Evolutionary conservation across 2,113 vertebrate genomes (phyloP).

Genomic region (Ornithorhynchus anatinus): DNA sequence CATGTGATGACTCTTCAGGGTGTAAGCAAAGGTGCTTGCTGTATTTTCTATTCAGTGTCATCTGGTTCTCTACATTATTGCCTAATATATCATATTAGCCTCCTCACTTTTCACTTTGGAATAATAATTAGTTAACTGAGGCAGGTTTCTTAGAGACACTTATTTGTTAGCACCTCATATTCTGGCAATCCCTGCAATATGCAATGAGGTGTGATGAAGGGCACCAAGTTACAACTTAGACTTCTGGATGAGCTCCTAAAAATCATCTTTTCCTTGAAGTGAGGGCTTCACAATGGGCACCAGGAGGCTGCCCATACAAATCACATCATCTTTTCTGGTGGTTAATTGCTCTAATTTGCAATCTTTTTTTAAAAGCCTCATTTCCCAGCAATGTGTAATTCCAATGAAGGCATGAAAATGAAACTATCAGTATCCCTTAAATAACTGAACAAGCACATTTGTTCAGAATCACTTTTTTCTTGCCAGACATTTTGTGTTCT

Average conservation of each 20-base stretch:
- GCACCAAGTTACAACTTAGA: accelerated
- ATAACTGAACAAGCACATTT: too few relatives aligned
- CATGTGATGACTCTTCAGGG: not conserved
- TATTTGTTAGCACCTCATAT: not conserved
- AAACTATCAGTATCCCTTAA: not conserved
- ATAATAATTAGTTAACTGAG: slow-evolving; percentile 23
- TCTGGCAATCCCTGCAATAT: not conserved
- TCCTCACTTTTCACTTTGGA: slow-evolving; percentile 9
- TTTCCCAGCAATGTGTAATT: not conserved
- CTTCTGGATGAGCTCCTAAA: not conserved
- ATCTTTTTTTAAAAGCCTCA: not conserved
- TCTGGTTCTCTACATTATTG: slow-evolving; percentile 34
- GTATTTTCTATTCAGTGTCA: slow-evolving; percentile 22
- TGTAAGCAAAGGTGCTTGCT: slow-evolving; percentile 16
- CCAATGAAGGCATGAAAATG: not conserved
- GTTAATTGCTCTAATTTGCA: not conserved
- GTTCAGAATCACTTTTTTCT: not conserved
- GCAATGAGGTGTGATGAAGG: not conserved
- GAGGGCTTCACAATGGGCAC: not conserved
- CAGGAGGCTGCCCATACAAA: not conserved
- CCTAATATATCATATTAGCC: slow-evolving; percentile 1
- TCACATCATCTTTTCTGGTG: not conserved
- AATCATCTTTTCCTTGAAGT: not conserved
- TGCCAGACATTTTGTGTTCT: not conserved
- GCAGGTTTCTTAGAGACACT: slow-evolving; percentile 19